Percentiles rank a stretch among this genome's conserved stretches.
phyloP scores from a whole-genome alignment of 2,797 vertebrate genomes.

The Halcyon leucocephala region DNA sequence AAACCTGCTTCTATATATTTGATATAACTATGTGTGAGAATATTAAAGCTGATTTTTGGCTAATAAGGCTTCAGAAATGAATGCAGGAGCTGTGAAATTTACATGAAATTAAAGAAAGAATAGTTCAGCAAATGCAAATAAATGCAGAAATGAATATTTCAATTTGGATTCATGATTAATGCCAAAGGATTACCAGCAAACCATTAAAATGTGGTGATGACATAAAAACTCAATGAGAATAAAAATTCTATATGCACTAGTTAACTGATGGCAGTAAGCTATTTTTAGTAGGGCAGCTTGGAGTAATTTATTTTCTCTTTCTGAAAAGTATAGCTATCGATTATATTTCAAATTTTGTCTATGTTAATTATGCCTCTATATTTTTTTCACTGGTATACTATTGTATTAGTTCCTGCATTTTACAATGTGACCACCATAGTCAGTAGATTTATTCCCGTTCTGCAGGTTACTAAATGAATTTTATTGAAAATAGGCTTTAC shows the following conservation, averaged over 20 bases:
- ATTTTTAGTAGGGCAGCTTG: conserved; percentile 72
- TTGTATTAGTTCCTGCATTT: conserved; percentile 7
- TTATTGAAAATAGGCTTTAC: conserved; percentile 31
- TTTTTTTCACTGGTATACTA: conserved; percentile 29
- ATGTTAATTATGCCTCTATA: conserved; percentile 45
- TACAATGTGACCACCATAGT: neutral
- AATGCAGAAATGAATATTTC: conserved; percentile 79
- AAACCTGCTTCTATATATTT: neutral
- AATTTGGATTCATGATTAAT: conserved; percentile 79
- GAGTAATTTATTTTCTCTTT: conserved; percentile 69
- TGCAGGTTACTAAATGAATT: conserved; percentile 50
- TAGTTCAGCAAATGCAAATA: conserved; percentile 80
- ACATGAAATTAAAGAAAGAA: conserved; percentile 81
- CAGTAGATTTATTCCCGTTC: conserved; percentile 35
- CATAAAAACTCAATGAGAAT: conserved; percentile 72
- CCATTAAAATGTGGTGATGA: conserved; percentile 72
- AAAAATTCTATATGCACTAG: conserved; percentile 64
- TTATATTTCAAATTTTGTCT: conserved; percentile 64
- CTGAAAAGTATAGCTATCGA: conserved; percentile 61
- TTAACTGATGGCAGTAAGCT: conserved; percentile 70
- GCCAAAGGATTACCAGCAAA: conserved; percentile 76
- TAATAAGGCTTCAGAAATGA: conserved; percentile 67
- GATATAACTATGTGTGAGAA: conserved; percentile 20
- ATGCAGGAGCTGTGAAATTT: conserved; percentile 76
- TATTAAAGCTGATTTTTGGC: conserved; percentile 69